Evolutionary conservation across 2,888 invertebrate genomes (phyloP).

Genomic region (Hymenopus coronatus): DNA sequence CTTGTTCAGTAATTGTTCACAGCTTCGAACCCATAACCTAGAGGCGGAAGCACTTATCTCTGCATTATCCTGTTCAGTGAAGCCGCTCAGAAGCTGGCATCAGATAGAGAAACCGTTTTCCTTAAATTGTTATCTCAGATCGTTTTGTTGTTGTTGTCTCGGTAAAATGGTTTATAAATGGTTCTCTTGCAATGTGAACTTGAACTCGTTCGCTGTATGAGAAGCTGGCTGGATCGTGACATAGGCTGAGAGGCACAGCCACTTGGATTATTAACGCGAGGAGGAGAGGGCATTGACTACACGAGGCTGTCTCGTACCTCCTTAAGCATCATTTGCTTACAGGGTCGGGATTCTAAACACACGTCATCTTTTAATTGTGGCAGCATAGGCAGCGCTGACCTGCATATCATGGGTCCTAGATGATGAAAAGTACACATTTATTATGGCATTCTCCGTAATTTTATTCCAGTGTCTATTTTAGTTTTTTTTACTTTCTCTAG

Average conservation of each 20-base stretch:
- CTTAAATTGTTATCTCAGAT: not conserved
- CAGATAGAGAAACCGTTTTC: not conserved
- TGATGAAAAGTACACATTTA: no score
- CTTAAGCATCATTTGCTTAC: not conserved
- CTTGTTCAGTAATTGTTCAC: not conserved
- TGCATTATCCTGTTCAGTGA: constrained; percentile 9
- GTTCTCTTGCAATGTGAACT: not conserved
- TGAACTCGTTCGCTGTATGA: not conserved
- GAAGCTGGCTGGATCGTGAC: not conserved
- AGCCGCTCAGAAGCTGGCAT: not conserved
- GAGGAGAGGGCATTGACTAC: not conserved
- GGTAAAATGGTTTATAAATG: not conserved
- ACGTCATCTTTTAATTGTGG: no score
- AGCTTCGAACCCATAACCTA: not conserved
- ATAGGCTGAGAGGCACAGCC: not conserved
- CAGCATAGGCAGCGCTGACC: no score
- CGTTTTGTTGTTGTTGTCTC: not conserved
- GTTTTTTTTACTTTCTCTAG: no score
- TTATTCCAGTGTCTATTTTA: no score
- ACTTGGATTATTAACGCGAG: not conserved
- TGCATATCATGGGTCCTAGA: no score
- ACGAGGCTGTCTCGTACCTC: not conserved
- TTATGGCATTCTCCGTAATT: no score
- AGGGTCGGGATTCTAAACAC: no score
- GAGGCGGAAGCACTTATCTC: constrained; percentile 3